Conservation (phyloP, 2,113 vertebrate species). For the Potamarius usumacintae region DNA sequence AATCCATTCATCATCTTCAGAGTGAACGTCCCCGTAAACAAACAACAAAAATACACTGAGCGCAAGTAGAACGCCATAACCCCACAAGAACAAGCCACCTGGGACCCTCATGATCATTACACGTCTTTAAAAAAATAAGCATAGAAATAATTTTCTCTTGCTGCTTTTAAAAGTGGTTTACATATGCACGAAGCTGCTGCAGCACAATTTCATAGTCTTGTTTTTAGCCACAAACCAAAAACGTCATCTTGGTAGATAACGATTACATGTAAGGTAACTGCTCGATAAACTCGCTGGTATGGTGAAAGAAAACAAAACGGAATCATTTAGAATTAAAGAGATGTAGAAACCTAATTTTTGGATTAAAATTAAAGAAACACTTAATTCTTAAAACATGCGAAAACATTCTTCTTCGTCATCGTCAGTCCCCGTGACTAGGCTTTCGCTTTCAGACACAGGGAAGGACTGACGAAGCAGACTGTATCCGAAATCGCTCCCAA, state of each 20-base stretch:
- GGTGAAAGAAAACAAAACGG: not conserved
- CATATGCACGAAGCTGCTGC: not conserved
- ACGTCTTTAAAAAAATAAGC: not conserved
- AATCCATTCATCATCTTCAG: constrained; percentile 62
- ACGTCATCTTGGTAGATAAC: not conserved
- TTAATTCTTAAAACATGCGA: no score
- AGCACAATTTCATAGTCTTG: not conserved
- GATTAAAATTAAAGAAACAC: not conserved
- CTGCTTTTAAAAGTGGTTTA: not conserved
- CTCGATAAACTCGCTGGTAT: not conserved
- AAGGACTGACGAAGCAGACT: no score
- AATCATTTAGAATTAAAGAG: not conserved
- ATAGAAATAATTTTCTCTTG: not conserved
- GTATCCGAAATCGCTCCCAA: no score
- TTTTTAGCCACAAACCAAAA: not conserved
- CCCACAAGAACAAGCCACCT: not conserved
- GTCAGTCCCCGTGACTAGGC: no score
- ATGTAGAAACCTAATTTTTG: not conserved
- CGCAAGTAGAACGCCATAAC: not conserved
- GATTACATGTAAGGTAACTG: not conserved
- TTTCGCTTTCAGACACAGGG: no score
- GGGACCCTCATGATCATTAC: not conserved
- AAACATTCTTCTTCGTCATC: no score
- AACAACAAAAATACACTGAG: not conserved
- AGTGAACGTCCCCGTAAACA: not conserved